A percentile compares a stretch with the other conserved stretches of the same genome.
Evolutionary conservation across 2,113 vertebrate genomes (phyloP).

Genomic region (Grammomys dolichurus): DNA sequence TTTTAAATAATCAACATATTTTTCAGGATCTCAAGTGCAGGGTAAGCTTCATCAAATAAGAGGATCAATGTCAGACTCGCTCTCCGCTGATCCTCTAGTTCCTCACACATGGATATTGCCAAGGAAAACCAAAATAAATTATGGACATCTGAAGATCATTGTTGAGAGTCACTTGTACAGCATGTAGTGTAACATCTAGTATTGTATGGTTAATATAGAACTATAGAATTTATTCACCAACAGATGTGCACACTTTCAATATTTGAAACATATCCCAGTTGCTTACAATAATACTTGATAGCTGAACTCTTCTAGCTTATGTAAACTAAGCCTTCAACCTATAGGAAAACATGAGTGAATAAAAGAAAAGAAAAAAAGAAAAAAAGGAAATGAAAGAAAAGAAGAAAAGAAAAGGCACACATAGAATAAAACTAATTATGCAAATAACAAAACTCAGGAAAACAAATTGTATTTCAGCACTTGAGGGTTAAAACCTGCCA

Average conservation of each 20-base stretch:
- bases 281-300: neutral
- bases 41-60: neutral
- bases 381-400: neutral
- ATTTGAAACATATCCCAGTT: neutral
- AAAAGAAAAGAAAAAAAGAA: neutral
- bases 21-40: neutral
- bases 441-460: constrained; percentile 18
- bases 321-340: neutral
- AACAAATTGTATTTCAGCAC: constrained; percentile 27
- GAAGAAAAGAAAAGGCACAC: too few relatives aligned
- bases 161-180: neutral
- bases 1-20: neutral
- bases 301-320: neutral
- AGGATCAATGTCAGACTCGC: neutral
- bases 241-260: neutral
- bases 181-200: neutral
- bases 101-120: neutral
- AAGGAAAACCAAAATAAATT: neutral
- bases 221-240: neutral
- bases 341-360: neutral
- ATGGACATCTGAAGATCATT: accelerated
- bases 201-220: neutral
- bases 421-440: constrained; percentile 12
- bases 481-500: constrained; percentile 72
- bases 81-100: neutral